Evolutionary conservation across 1,140 invertebrate species (phyloP), one percentile per base, ranked within the genome.

Genomic region (Agrilus planipennis): DNA sequence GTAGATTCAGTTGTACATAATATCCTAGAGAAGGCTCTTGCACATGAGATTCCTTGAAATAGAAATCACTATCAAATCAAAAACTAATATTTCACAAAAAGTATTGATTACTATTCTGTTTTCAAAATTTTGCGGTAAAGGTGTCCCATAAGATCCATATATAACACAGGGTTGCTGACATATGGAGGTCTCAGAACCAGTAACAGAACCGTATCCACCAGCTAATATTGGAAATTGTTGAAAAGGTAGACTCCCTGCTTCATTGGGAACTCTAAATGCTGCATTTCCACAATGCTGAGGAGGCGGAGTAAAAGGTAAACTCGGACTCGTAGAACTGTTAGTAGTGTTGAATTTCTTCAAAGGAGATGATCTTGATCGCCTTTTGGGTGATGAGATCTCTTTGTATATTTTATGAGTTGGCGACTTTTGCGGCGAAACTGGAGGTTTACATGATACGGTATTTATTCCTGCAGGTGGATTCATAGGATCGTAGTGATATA

Each of bases 401-500:
- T 41, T 28, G 27, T 14, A 20, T 21, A n/a, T 23, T 16, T 41
- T 42, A 27, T 36, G 29, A 32, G 42, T 52, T 21, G 42, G 45
- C 17, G 46, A 48, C 36, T 41, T 53, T 29, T 45, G 40, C 11
- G 48, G 48, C 3, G 52, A 47, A 7, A 45, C 44, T 20, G 48
- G 50, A 12, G 49, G 45, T 42, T 53, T 51, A 1, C 28, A 15
- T 3, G 34, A 34, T 20, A 25, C 27, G n/a, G 16, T 31, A 11
- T 28, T 39, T 7, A 60, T 57, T 43, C 51, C 67, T 55, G 57
- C 70, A 52, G 74, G 76, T 44, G 75, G 73, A 57, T 81, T 81
- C 23, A 69, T 68, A 23, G 81, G 81, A 57, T 83, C 78, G 57
- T 76, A 83, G 40, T 77, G 77, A 57, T 86, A 85, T 23, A 81